Evolutionary conservation across 2,888 invertebrate genomes (phyloP).

Genomic region (Watsonalla cultraria): DNA sequence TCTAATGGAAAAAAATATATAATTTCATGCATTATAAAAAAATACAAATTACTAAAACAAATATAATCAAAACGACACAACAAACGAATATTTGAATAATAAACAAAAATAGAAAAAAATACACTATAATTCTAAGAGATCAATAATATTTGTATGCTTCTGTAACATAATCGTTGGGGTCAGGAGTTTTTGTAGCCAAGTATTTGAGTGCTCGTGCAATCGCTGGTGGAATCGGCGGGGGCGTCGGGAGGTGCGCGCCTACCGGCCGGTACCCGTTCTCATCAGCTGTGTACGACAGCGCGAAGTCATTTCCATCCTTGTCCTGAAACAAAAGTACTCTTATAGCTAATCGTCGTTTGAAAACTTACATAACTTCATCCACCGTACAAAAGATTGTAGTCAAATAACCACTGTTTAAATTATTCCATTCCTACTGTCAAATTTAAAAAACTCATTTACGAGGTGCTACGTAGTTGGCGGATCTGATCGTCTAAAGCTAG

Average conservation of each 20-base stretch:
- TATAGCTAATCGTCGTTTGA: too few species aligned
- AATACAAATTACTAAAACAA: too few species aligned
- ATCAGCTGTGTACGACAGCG: slow-evolving; percentile 74
- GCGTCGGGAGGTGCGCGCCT: slow-evolving; percentile 69
- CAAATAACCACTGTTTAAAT: too few species aligned
- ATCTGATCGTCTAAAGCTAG: too few species aligned
- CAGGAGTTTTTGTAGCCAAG: slow-evolving; percentile 65
- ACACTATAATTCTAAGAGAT: not conserved
- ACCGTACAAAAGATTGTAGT: too few species aligned
- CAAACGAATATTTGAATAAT: not conserved
- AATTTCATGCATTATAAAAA: too few species aligned
- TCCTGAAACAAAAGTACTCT: slow-evolving; percentile 44
- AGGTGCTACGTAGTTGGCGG: too few species aligned
- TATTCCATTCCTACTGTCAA: too few species aligned
- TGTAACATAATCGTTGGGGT: slow-evolving; percentile 39
- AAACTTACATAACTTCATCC: too few species aligned
- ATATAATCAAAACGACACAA: not conserved
- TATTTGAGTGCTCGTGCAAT: slow-evolving; percentile 75
- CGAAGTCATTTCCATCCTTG: slow-evolving; percentile 68
- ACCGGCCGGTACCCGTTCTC: slow-evolving; percentile 71
- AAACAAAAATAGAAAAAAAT: not conserved
- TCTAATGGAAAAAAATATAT: too few species aligned
- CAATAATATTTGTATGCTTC: slow-evolving; percentile 9
- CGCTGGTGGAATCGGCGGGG: slow-evolving; percentile 74
- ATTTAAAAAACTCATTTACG: too few species aligned